Percentiles rank a stretch among this genome's conserved stretches.
phyloP scores from a whole-genome alignment of 2,113 vertebrate species.

The Ptychochromis oligacanthus region DNA sequence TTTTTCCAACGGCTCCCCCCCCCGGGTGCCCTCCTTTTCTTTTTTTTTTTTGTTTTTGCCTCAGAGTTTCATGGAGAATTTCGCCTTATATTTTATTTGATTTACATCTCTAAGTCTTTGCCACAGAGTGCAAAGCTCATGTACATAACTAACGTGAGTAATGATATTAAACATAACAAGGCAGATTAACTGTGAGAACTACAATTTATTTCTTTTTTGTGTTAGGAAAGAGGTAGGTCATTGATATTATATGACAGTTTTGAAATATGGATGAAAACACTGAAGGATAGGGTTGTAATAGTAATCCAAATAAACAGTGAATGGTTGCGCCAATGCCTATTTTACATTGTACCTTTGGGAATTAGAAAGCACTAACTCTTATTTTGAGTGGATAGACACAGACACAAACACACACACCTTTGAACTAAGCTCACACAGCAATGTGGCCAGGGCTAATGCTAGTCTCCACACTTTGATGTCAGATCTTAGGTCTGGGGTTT shows the following conservation, averaged over 20 bases:
- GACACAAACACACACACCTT: constrained; percentile 48
- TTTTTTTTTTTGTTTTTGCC: too few species aligned
- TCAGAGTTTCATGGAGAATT: constrained; percentile 47
- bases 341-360: constrained; percentile 19
- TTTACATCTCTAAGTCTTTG: constrained; percentile 39
- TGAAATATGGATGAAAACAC: constrained; percentile 58
- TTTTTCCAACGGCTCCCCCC: too few species aligned
- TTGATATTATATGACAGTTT: constrained; percentile 29
- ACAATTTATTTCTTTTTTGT: constrained; percentile 29
- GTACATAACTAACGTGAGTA: constrained; percentile 54
- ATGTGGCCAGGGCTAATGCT: constrained; percentile 47
- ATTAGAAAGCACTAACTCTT: constrained; percentile 19
- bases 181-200: constrained; percentile 60
- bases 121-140: constrained; percentile 40
- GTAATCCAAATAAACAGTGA: constrained; percentile 48
- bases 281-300: constrained; percentile 1
- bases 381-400: constrained; percentile 19
- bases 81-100: constrained; percentile 54
- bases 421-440: constrained; percentile 55
- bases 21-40: too few species aligned
- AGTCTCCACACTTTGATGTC: constrained; percentile 63
- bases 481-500: constrained; percentile 24
- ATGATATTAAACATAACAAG: constrained; percentile 43
- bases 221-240: constrained; percentile 26
- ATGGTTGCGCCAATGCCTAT: constrained; percentile 13